phyloP scores from a whole-genome alignment of 1,140 invertebrate species.

The Drosophila varians region DNA sequence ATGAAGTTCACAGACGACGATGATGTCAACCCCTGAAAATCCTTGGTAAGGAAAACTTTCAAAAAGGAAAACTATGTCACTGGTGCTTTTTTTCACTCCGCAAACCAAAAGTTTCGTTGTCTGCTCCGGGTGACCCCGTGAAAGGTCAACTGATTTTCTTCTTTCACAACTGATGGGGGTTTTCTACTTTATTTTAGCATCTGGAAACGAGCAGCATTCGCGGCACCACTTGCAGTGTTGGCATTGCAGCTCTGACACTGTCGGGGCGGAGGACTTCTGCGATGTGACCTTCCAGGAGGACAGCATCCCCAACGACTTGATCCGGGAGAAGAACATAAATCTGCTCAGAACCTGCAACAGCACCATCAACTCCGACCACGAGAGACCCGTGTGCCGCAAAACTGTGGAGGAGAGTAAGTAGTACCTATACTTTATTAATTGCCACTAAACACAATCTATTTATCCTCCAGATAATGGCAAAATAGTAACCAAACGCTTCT shows the following conservation, averaged over 20 bases:
- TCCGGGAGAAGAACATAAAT: slow-evolving; percentile 71
- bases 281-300: slow-evolving; percentile 74
- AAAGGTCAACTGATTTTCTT: slow-evolving; percentile 20
- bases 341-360: slow-evolving; percentile 72
- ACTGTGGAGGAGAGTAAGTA: slow-evolving; percentile 76
- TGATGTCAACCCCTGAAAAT: slow-evolving; percentile 58
- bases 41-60: not conserved
- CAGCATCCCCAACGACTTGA: slow-evolving; percentile 65
- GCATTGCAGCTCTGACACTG: slow-evolving; percentile 79
- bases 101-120: slow-evolving; percentile 13
- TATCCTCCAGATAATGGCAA: slow-evolving; percentile 68
- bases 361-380: slow-evolving; percentile 74
- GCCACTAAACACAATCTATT: not conserved
- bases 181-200: slow-evolving; percentile 6
- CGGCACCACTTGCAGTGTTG: slow-evolving; percentile 65
- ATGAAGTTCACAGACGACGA: slow-evolving; percentile 29
- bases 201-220: slow-evolving; percentile 49
- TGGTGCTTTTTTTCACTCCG: slow-evolving; percentile 16
- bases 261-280: slow-evolving; percentile 75
- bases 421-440: not conserved
- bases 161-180: not conserved
- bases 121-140: slow-evolving; percentile 9
- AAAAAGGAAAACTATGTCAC: slow-evolving; percentile 34
- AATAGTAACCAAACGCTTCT: slow-evolving; percentile 74
- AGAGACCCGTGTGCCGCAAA: slow-evolving; percentile 75